Conservation (phyloP, 2,888 invertebrate genomes). For the Branchipolynoe longqiensis region DNA sequence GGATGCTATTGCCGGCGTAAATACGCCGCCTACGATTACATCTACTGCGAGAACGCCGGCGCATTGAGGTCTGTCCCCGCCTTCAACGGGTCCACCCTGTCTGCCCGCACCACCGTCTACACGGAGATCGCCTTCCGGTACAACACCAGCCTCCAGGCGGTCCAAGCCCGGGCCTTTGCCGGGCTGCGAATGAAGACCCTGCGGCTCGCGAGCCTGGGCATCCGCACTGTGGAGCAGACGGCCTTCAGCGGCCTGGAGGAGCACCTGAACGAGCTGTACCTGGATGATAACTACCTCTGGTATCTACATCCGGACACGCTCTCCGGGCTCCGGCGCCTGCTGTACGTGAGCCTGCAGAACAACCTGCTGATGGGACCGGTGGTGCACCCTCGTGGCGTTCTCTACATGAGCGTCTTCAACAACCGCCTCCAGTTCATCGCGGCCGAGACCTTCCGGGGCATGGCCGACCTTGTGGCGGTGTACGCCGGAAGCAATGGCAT, state of each 20-base stretch:
- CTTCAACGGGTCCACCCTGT: constrained; percentile 1
- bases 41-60: constrained; percentile 22
- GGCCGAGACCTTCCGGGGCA: not conserved
- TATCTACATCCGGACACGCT: not conserved
- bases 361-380: not conserved
- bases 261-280: constrained; percentile 17
- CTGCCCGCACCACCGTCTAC: not conserved
- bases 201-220: not conserved
- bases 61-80: not conserved
- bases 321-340: not conserved
- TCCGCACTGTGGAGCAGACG: not conserved
- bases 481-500: constrained; percentile 31
- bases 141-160: not conserved
- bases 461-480: not conserved
- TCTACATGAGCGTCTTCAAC: constrained; percentile 26
- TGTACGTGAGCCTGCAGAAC: constrained; percentile 32
- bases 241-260: constrained; percentile 21
- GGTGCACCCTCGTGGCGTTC: not conserved
- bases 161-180: not conserved
- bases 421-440: not conserved
- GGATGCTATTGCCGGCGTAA: constrained; percentile 19
- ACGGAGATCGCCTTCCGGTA: constrained; percentile 1
- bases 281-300: constrained; percentile 6
- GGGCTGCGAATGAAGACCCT: not conserved
- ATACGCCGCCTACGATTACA: constrained; percentile 3